Evolutionary conservation across 23 tunicate genomes (phyloP), one percentile per base, ranked within the genome.

Genomic region (Diplosoma virens): DNA sequence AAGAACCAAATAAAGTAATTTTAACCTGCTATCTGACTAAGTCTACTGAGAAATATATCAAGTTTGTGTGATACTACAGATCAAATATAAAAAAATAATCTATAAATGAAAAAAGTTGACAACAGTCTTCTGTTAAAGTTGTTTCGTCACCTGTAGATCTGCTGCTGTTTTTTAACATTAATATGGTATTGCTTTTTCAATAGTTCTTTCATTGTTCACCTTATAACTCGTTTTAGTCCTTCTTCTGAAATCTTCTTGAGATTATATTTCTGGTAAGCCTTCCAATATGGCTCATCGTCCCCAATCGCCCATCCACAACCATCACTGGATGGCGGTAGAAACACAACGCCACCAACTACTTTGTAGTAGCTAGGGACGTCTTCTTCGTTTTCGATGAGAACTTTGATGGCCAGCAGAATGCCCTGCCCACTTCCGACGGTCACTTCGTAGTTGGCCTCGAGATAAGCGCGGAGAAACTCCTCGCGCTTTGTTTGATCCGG

Each of bases 401-500:
- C 64, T 59, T 67, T 84, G 18, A 84, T 68, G 21, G 70, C 82
- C 47, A 90, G 33, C 58, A 90, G 70, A 37, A 90, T 84, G 17
- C 91, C 85, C 14, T 84, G 56, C n/a, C 90, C 90, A 35, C 83
- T 79, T 31, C 81, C 85, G 1, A 84, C 88, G 35, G 84, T 79
- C 29, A 84, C 90, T 37, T 83, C 90, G 67, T 90, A 90, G 31
- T 84, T 84, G 5, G 97, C 97, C 25, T 90, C 97, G 47, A 90
- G 71, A 54, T 83, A 90, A 25, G 84, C 87, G 66, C 97, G 86
- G 20, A 90, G 72, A 65, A 90, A 90, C 30, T 64, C 90, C 37
- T 67, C 82, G 20, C 89, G 63, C 65, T 84, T 90, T 2, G 64
- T 3, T 48, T 48, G 53, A 64, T 84, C 82, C 16, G 90, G 90